Percentiles rank a stretch among this genome's conserved stretches.
These are phyloP conservation scores for Hydroisotoma schaefferi DNA, from an alignment of 2,888 invertebrate species.

Conservation along the genomic window DNA sequence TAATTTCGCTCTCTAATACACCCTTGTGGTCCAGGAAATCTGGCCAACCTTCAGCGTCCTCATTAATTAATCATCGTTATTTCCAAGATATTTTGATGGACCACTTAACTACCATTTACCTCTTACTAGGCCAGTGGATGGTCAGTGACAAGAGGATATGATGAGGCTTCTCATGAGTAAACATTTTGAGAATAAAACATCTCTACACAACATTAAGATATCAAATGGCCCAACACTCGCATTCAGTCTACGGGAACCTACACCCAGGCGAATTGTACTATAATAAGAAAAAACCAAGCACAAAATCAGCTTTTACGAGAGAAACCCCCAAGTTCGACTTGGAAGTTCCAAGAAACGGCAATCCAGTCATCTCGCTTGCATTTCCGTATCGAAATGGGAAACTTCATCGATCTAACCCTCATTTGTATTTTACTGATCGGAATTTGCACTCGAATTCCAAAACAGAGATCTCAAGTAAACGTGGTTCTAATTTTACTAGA, in stretches of 20 bases:
- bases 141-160: no score
- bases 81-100: no score
- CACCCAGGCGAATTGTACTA: conserved; percentile 1
- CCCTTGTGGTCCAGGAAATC: no score
- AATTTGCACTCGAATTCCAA: background rate
- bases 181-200: no score
- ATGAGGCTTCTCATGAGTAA: no score
- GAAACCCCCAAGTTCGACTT: background rate
- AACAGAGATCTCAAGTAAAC: background rate
- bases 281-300: background rate
- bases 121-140: no score
- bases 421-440: conserved; percentile 6
- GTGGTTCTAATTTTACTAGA: conserved; percentile 11
- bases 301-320: no score
- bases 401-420: conserved; percentile 10
- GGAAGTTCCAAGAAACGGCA: background rate
- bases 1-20: no score
- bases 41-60: no score
- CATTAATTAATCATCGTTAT: no score
- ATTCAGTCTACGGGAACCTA: conserved; percentile 10
- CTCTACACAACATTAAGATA: no score
- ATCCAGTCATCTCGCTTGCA: background rate
- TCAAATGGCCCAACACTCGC: conserved; percentile 12
- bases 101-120: no score
- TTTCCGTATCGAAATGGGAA: conserved; percentile 12